These are phyloP conservation scores for Actenoides hombroni DNA, from an alignment of 2,113 vertebrate genomes.

Conservation along the genomic window DNA sequence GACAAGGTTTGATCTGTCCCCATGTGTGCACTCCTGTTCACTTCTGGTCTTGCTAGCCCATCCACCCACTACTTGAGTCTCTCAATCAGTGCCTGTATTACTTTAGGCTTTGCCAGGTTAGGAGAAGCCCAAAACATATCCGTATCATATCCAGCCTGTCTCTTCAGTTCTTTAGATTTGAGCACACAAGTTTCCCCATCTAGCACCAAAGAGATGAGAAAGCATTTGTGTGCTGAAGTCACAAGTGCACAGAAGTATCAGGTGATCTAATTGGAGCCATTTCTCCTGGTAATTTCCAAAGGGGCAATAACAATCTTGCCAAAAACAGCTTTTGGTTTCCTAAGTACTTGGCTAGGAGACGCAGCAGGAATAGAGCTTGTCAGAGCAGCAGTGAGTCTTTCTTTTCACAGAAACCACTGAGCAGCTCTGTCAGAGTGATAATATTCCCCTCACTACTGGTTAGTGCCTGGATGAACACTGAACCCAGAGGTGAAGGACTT, in stretches of 20 bases:
- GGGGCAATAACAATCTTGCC: not conserved
- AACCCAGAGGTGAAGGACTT: constrained; percentile 39
- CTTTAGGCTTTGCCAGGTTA: not conserved
- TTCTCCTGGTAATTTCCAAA: not conserved
- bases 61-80: too few species aligned
- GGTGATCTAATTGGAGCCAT: not conserved
- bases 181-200: not conserved
- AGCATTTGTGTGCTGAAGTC: not conserved
- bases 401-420: not conserved
- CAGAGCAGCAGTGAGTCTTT: not conserved
- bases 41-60: not conserved
- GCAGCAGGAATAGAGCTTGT: not conserved
- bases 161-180: not conserved
- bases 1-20: not conserved
- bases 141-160: not conserved
- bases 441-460: not conserved
- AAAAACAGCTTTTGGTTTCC: not conserved
- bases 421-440: not conserved
- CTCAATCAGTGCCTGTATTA: not conserved
- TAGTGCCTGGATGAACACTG: not conserved
- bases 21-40: not conserved
- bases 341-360: not conserved
- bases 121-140: not conserved
- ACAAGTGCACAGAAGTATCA: not conserved
- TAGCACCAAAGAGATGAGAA: not conserved